These are phyloP conservation scores for Heteromyza rotundicornis DNA, from an alignment of 2,888 invertebrate species.

Conservation along the genomic window DNA sequence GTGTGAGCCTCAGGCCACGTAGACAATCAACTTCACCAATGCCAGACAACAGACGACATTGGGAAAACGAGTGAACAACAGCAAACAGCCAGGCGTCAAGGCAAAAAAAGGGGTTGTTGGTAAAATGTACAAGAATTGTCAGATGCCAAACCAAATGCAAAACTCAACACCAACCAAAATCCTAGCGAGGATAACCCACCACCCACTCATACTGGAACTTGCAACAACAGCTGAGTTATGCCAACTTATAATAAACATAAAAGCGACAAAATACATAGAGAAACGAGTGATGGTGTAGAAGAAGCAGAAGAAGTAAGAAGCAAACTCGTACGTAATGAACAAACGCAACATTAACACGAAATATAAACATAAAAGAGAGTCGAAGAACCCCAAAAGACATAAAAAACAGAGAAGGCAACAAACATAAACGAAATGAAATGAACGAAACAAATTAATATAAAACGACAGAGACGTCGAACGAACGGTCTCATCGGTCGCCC, in stretches of 20 bases:
- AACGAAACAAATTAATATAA: too few relatives aligned
- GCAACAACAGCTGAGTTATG: background rate
- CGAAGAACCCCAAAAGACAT: background rate
- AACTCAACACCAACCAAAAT: too few relatives aligned
- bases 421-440: slow-evolving; percentile 30
- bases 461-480: background rate
- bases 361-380: slow-evolving; percentile 38
- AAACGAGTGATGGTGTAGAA: background rate
- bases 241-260: background rate
- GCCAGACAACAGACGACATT: background rate
- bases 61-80: background rate
- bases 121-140: background rate
- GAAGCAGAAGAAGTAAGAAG: background rate
- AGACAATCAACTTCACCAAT: background rate
- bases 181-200: too few relatives aligned
- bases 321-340: background rate
- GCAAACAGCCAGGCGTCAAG: background rate
- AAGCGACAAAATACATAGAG: background rate
- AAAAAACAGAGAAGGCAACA: slow-evolving; percentile 20
- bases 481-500: background rate
- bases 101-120: too few relatives aligned
- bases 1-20: background rate
- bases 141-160: too few relatives aligned
- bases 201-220: too few relatives aligned
- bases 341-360: slow-evolving; percentile 49